Base-by-base conservation (phyloP, 1,140 invertebrate genomes). In the Aphis craccivora region DNA sequence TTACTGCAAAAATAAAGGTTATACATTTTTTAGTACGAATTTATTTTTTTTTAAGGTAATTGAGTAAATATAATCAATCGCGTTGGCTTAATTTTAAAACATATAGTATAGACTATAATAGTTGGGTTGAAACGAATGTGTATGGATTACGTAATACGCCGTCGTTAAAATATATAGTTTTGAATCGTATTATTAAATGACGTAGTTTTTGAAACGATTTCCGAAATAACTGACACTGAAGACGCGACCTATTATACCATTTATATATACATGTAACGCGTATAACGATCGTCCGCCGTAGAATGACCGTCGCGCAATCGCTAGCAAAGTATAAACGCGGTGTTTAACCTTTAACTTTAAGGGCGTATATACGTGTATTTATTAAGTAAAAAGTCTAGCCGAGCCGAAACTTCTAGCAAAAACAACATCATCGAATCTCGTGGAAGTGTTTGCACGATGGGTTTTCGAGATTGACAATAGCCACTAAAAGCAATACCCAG, bases 311-410 rank as follows among this genome's bases (percentile, higher is more conserved):
- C n/a, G 30, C n/a, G 30, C 60, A 14, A 30, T n/a, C 60, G 30
- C 30, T 6, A 76, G 60, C 60, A 76, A 76, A 76, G 60, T 18
- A 1, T 51, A 76, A 76, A 76, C 23, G 60, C 30, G 60, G 60
- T 76, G n/a, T 76, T 76, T n/a, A 76, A 76, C 60, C 60, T 76
- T 76, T 76, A 76, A 76, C 60, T 76, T n/a, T 76, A n/a, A 67
- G 14, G 60, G n/a, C 60, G 60, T 76, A 67, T 67, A 76, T n/a
- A n/a, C 60, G 60, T n/a, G n/a, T 35, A n/a, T 76, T 76, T 35
- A 76, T 76, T 35, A 76, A 76, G 60, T 76, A 76, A 76, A 76
- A 76, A 76, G 55, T 76, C n/a, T 76, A 35, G 60, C 14, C 18
- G 60, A n/a, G 60, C n/a, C 60, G 60, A n/a, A 76, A 76, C 30